These are phyloP conservation scores for Knipowitschia caucasica DNA, from an alignment of 2,797 vertebrate genomes.

Conservation along the genomic window DNA sequence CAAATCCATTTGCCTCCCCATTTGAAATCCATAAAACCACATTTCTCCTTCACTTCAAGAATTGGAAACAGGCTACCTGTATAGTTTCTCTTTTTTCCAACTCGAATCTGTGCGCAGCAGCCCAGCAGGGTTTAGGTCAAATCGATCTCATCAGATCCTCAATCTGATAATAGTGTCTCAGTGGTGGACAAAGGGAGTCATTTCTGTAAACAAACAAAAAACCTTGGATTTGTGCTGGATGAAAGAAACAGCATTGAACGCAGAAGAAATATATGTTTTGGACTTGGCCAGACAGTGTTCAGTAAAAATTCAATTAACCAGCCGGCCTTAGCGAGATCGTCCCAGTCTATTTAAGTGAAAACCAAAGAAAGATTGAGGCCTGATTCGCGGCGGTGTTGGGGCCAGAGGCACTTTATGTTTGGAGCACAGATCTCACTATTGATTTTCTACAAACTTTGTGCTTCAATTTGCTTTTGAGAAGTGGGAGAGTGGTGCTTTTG, in stretches of 20 bases:
- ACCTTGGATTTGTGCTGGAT: neutral
- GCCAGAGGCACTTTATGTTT: slow-evolving; percentile 27
- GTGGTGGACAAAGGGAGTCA: neutral
- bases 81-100: too few relatives aligned
- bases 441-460: slow-evolving; percentile 34
- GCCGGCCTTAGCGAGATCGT: slow-evolving; percentile 1
- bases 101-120: too few relatives aligned
- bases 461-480: slow-evolving; percentile 34
- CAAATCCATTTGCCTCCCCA: too few relatives aligned
- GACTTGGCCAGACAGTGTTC: slow-evolving; percentile 5
- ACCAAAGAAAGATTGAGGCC: neutral
- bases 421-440: slow-evolving; percentile 29
- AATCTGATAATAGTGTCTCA: neutral
- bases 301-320: slow-evolving; percentile 12
- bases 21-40: too few relatives aligned
- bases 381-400: slow-evolving; percentile 16
- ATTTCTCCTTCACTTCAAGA: too few relatives aligned
- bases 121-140: too few relatives aligned
- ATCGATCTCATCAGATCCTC: neutral
- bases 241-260: neutral
- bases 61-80: too few relatives aligned
- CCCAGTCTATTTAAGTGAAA: neutral
- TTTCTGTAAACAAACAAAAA: slow-evolving; percentile 8
- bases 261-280: slow-evolving; percentile 7
- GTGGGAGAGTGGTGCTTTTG: neutral